A percentile compares a stretch with the other conserved stretches of the same genome.
Conservation (phyloP, 2,113 vertebrate species). For the Pionites leucogaster region DNA sequence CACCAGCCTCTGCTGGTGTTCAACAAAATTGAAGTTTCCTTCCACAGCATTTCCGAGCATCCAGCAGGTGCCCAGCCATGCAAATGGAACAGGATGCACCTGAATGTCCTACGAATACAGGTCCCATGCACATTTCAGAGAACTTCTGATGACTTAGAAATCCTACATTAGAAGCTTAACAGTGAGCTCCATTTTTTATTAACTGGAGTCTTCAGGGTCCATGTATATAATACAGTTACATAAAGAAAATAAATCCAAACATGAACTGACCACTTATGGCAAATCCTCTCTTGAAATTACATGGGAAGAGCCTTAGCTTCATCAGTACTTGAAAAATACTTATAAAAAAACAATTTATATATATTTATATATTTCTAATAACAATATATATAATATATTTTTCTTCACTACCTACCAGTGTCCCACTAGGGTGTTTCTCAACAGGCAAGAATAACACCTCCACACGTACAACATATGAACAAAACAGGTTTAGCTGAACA, state of each 20-base stretch:
- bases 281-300: not conserved
- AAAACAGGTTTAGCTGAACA: not conserved
- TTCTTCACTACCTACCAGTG: not conserved
- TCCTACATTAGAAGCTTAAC: accelerated
- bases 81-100: not conserved
- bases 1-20: not conserved
- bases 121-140: not conserved
- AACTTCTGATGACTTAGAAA: not conserved
- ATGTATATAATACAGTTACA: accelerated
- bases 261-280: not conserved
- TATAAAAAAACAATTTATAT: not conserved
- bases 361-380: not conserved
- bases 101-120: not conserved
- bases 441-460: not conserved
- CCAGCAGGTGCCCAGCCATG: not conserved
- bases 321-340: not conserved
- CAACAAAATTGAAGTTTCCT: not conserved
- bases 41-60: not conserved
- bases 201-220: not conserved
- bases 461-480: accelerated
- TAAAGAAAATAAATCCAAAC: not conserved
- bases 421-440: not conserved
- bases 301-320: not conserved
- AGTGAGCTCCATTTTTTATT: not conserved
- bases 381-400: not conserved